Base-by-base conservation (phyloP, 2,888 invertebrate species). In the Trachelus troglodyta region DNA sequence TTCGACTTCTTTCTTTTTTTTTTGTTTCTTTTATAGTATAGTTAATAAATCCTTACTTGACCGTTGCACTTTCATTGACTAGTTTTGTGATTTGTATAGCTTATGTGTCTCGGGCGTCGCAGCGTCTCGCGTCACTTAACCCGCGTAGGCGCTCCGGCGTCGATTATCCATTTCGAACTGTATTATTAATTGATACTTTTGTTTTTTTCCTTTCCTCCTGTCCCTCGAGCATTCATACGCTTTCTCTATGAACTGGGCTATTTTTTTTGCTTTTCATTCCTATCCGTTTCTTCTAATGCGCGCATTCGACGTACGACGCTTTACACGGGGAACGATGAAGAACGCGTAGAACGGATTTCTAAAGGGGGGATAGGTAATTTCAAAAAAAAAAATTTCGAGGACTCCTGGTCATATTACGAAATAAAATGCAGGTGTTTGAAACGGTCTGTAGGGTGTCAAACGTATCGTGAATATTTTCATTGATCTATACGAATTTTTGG, bases 1-100 rank as follows among this genome's bases (percentile, higher is more conserved):
- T 40, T 69, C 37, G 37, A 68, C 56, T 69, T 40, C n/a, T 74
- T 68, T 31, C 15, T 30, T n/a, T 73, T 68, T 69, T 34, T 75
- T 76, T 71, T 71, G 37, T 69, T 35, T 75, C 34, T 75, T 69
- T 69, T 75, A 83, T 80, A 81, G 83, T 85, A 87, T 85, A 87
- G 84, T 86, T 86, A 83, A 85, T 89, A 87, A 56, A 88, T 85
- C 84, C 85, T 89, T 86, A 87, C 87, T 87, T 88, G 88, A 90
- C 88, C 87, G 91, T 91, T 91, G 91, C 91, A 91, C 91, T 91
- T 90, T 91, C 88, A 91, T 91, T 91, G 91, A 91, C 91, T 91
- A 91, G 91, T 90, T 91, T 90, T 85, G 87, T 90, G 89, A 87
- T 89, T 86, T 83, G 81, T 77, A 56, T 56, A 69, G 73, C 56